Evolutionary conservation across 2,113 vertebrate genomes (phyloP).

Genomic region (Bambusicola thoracicus): DNA sequence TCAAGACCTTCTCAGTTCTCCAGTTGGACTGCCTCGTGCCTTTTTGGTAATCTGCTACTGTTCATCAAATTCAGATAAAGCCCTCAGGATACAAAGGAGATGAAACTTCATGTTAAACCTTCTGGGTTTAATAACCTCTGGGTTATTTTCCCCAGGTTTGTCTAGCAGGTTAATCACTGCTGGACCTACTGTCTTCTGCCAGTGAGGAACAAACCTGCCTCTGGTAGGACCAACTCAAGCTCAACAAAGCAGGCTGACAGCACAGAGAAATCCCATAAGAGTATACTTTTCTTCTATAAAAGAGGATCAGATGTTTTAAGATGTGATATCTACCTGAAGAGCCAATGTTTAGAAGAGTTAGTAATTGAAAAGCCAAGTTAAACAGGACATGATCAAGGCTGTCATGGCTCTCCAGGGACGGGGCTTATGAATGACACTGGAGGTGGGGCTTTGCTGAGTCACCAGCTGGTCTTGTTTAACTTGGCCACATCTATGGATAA

Average conservation of each 20-base stretch:
- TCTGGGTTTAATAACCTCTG: neutral
- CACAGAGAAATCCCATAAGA: neutral
- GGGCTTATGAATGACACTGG: constrained; percentile 18
- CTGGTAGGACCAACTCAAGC: neutral
- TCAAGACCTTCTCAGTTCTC: neutral
- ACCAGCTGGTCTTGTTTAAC: constrained; percentile 28
- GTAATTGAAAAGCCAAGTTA: neutral
- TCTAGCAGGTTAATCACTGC: neutral
- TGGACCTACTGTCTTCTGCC: neutral
- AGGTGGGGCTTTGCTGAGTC: neutral
- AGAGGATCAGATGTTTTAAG: constrained; percentile 22
- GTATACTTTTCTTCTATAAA: neutral
- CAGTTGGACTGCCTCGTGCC: fast-evolving
- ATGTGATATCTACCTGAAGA: constrained; percentile 8
- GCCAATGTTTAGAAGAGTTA: neutral
- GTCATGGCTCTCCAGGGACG: neutral
- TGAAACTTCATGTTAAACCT: neutral
- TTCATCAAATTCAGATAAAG: neutral
- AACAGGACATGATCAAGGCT: neutral
- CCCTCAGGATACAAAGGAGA: neutral
- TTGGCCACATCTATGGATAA: neutral
- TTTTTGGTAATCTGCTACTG: neutral
- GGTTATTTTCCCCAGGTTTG: neutral
- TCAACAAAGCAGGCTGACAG: neutral
- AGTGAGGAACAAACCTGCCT: neutral